phyloP scores from a whole-genome alignment of 2,797 vertebrate genomes.

The Acipenser ruthenus region DNA sequence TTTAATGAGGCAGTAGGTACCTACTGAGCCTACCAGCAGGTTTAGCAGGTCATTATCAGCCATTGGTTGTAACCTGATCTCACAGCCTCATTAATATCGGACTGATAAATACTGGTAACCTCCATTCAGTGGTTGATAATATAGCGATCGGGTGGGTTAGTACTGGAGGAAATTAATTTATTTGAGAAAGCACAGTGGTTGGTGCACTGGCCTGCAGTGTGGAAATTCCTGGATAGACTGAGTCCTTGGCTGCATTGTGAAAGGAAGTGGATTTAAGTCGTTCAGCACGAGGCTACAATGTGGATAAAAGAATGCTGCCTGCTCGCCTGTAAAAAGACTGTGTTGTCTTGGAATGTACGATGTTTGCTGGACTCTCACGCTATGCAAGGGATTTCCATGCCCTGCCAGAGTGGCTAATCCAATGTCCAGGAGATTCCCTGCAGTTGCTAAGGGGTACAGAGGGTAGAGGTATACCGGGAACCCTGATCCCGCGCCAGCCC shows the following conservation, averaged over 20 bases:
- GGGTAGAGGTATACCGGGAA: slow-evolving; percentile 3
- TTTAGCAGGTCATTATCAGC: too few species aligned
- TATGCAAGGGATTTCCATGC: neutral
- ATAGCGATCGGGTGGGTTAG: too few species aligned
- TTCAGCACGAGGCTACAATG: neutral
- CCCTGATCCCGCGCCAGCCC: neutral
- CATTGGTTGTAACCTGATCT: too few species aligned
- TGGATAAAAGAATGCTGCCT: neutral
- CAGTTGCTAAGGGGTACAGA: neutral
- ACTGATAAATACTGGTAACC: too few species aligned
- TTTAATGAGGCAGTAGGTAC: too few species aligned
- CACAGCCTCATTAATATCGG: too few species aligned
- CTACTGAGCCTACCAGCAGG: too few species aligned
- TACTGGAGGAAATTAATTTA: too few species aligned
- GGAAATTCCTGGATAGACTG: too few species aligned
- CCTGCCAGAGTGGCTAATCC: neutral
- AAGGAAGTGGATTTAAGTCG: neutral
- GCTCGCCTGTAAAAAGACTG: neutral
- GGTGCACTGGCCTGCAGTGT: too few species aligned
- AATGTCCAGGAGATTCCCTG: neutral
- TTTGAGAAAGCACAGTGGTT: too few species aligned
- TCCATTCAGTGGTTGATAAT: too few species aligned
- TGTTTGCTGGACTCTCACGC: neutral
- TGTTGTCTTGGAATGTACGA: neutral
- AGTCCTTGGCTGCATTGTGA: neutral